phyloP scores from a whole-genome alignment of 2,113 vertebrate species.

The Azemiops feae region DNA sequence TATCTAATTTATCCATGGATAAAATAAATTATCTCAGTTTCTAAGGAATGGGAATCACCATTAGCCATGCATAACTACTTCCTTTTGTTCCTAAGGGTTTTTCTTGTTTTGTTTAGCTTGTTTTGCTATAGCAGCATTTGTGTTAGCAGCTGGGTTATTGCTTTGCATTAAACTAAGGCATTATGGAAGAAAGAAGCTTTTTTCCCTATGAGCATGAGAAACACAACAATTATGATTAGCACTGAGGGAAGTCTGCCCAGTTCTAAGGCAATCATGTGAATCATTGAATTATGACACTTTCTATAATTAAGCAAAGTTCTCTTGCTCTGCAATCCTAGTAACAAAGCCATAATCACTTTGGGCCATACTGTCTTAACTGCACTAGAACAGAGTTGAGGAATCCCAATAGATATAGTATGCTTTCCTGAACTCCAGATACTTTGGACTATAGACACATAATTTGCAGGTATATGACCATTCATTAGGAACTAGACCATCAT shows the following conservation, averaged over 20 bases:
- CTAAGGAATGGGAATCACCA: neutral
- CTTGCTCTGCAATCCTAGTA: neutral
- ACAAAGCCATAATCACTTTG: neutral
- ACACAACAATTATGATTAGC: neutral
- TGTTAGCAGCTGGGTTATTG: neutral
- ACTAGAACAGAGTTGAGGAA: neutral
- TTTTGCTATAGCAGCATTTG: neutral
- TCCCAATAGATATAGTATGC: neutral
- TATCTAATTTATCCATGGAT: neutral
- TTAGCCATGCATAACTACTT: neutral
- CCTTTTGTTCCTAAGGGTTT: neutral
- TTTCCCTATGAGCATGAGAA: neutral
- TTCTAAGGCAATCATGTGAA: neutral
- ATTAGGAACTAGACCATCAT: neutral
- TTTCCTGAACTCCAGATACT: neutral
- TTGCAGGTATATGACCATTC: neutral
- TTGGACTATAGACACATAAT: neutral
- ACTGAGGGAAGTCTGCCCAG: neutral
- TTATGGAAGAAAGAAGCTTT: neutral
- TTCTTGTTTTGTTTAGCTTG: neutral
- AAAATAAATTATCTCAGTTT: neutral
- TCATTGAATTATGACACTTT: neutral
- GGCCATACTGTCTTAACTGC: neutral
- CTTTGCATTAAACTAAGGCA: neutral
- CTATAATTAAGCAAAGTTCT: neutral